These are phyloP conservation scores for Tetramorium parvispinum DNA, from an alignment of 1,140 invertebrate genomes.

Conservation along the genomic window DNA sequence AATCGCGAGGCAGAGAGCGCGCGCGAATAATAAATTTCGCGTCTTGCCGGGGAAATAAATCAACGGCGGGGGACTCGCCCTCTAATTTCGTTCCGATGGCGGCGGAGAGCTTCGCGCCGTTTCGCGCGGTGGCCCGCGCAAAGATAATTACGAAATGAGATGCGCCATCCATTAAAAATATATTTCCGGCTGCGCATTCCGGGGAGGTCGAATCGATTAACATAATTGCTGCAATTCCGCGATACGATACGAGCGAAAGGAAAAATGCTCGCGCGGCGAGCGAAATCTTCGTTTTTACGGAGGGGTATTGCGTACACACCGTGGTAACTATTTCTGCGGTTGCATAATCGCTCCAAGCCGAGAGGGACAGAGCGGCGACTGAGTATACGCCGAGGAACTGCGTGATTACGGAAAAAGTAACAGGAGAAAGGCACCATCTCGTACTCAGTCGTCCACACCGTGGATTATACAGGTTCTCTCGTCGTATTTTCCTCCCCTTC, in stretches of 20 bases:
- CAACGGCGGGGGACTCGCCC: constrained; percentile 19
- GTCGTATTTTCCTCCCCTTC: constrained; percentile 8
- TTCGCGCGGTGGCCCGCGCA: background rate
- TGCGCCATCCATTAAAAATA: constrained; percentile 59
- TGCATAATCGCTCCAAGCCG: background rate
- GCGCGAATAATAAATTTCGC: constrained; percentile 58
- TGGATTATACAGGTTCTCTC: constrained; percentile 9
- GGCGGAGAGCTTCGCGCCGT: background rate
- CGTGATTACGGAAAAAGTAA: background rate
- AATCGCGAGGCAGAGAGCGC: constrained; percentile 35
- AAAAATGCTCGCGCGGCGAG: background rate
- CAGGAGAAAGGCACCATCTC: background rate
- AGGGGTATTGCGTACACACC: background rate
- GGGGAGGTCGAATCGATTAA: constrained; percentile 43
- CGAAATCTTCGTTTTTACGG: background rate
- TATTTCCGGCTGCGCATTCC: constrained; percentile 45
- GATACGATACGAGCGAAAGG: constrained; percentile 16
- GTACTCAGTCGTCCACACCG: background rate
- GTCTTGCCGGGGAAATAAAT: constrained; percentile 53
- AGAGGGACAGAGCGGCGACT: background rate
- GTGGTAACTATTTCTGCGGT: background rate
- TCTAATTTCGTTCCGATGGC: constrained; percentile 58
- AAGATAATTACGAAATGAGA: constrained; percentile 61
- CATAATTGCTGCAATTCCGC: constrained; percentile 53
- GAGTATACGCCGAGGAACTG: background rate